These are phyloP conservation scores for Dryobotodes eremita DNA, from an alignment of 2,888 invertebrate species.

Conservation along the genomic window DNA sequence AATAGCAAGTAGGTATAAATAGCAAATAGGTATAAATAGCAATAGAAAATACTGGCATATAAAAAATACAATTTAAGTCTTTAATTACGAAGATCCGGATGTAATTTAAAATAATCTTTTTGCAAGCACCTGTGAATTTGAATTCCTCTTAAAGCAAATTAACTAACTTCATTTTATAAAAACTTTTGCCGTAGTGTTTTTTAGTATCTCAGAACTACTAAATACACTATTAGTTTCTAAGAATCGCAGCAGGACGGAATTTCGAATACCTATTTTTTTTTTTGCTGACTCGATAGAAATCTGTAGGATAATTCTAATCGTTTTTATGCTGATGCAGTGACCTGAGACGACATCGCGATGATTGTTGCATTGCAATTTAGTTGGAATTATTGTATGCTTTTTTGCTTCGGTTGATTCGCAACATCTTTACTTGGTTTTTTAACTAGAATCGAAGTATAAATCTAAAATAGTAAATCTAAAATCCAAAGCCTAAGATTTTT, in stretches of 20 bases:
- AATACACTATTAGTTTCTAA: neutral
- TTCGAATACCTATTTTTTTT: slow-evolving; percentile 19
- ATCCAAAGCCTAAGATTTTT: neutral
- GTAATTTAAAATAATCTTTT: neutral
- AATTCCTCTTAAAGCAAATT: neutral
- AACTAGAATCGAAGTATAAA: neutral
- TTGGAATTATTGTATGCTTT: neutral
- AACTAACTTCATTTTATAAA: too few species aligned
- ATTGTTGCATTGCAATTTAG: slow-evolving; percentile 16
- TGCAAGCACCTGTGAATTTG: neutral
- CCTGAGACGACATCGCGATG: slow-evolving; percentile 30
- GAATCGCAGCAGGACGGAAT: slow-evolving; percentile 20
- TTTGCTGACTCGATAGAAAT: slow-evolving; percentile 4
- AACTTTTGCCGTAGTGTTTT: neutral
- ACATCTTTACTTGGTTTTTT: neutral
- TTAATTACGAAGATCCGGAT: neutral
- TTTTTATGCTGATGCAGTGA: slow-evolving; percentile 38
- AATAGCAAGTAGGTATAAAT: neutral
- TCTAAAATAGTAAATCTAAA: neutral
- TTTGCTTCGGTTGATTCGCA: neutral
- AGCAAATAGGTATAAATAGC: neutral
- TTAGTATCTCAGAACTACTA: neutral
- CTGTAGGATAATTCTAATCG: slow-evolving; percentile 7
- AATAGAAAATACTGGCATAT: neutral
- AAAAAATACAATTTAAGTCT: neutral